Evolutionary conservation across 2,113 vertebrate genomes (phyloP).

Genomic region (Tupaia tana): DNA sequence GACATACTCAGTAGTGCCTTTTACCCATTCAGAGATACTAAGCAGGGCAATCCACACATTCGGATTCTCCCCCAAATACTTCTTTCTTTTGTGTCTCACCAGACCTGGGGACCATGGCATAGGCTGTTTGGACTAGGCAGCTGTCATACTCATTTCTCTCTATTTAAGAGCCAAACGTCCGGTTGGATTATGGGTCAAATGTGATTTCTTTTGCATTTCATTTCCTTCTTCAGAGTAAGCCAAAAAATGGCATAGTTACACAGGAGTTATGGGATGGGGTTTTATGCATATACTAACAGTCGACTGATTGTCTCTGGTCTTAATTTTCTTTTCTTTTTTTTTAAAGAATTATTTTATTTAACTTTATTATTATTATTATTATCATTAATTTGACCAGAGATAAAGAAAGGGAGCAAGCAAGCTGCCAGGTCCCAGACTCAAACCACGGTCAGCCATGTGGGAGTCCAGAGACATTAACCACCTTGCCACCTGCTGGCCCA

Average conservation of each 20-base stretch:
- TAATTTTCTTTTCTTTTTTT: conserved; percentile 28
- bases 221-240: not conserved
- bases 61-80: not conserved
- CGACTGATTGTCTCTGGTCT: not conserved
- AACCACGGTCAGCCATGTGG: too few relatives aligned
- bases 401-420: too few relatives aligned
- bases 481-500: too few relatives aligned
- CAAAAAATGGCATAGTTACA: conserved; percentile 18
- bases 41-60: not conserved
- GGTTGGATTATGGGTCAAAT: not conserved
- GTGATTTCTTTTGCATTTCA: not conserved
- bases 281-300: not conserved
- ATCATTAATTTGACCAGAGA: too few relatives aligned
- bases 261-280: not conserved
- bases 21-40: not conserved
- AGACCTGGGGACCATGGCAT: not conserved
- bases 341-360: too few relatives aligned
- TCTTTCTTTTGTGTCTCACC: not conserved
- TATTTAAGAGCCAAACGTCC: not conserved
- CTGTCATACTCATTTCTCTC: not conserved
- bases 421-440: too few relatives aligned
- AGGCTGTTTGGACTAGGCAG: not conserved
- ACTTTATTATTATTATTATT: too few relatives aligned
- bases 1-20: not conserved
- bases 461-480: too few relatives aligned